Evolutionary conservation across 2,888 invertebrate genomes (phyloP).

Genomic region (Polyploca ridens): DNA sequence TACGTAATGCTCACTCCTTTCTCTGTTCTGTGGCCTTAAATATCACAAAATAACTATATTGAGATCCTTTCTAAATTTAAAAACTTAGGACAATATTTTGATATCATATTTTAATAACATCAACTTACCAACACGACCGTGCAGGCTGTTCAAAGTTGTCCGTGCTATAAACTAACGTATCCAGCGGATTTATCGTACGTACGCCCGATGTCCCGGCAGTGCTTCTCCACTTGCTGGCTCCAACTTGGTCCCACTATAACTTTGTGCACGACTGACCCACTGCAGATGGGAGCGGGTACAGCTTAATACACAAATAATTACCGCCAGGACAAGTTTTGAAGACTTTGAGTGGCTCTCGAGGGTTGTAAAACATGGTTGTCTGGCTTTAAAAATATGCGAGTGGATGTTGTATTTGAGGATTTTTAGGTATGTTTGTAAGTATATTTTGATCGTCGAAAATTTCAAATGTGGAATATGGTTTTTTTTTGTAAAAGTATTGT

Average conservation of each 20-base stretch:
- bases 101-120: too few species aligned
- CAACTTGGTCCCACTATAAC: slow-evolving; percentile 39
- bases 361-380: background rate
- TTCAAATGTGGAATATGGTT: too few species aligned
- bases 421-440: background rate
- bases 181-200: slow-evolving; percentile 16
- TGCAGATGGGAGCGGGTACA: slow-evolving; percentile 35
- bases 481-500: too few species aligned
- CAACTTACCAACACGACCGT: background rate
- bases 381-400: background rate
- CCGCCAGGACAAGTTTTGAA: slow-evolving; percentile 40
- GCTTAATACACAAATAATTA: slow-evolving; percentile 59
- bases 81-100: too few species aligned
- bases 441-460: background rate
- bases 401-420: background rate
- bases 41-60: too few species aligned
- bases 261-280: slow-evolving; percentile 44
- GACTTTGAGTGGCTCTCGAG: slow-evolving; percentile 16
- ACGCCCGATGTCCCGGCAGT: slow-evolving; percentile 20
- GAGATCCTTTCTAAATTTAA: too few species aligned
- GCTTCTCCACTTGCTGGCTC: slow-evolving; percentile 30
- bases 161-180: slow-evolving; percentile 20
- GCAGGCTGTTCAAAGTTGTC: background rate
- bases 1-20: background rate
- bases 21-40: too few species aligned